phyloP scores from a whole-genome alignment of 2,888 invertebrate species.

The Agriopis leucophaearia region DNA sequence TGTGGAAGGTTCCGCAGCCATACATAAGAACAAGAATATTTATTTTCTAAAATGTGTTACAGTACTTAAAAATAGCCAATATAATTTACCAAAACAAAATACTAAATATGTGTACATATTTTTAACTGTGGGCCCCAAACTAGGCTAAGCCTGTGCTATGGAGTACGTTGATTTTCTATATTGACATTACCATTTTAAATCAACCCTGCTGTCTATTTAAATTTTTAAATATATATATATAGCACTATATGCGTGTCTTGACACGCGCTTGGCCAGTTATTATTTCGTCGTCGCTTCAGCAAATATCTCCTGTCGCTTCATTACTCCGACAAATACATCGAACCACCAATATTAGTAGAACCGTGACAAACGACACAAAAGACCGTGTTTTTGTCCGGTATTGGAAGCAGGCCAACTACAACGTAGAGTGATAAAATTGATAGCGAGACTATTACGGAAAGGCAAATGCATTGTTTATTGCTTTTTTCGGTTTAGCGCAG shows the following conservation, averaged over 20 bases:
- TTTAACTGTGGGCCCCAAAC: too few relatives aligned
- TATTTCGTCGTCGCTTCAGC: background rate
- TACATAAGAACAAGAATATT: too few relatives aligned
- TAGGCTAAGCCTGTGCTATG: too few relatives aligned
- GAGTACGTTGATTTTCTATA: too few relatives aligned
- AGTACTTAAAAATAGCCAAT: too few relatives aligned
- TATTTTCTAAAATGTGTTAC: too few relatives aligned
- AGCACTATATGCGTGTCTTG: background rate
- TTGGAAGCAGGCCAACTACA: slow-evolving; percentile 18
- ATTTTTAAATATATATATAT: too few relatives aligned
- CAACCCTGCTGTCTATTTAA: too few relatives aligned
- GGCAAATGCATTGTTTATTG: slow-evolving; percentile 7
- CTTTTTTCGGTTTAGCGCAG: slow-evolving; percentile 1
- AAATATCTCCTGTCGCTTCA: slow-evolving; percentile 12
- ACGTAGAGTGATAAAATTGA: slow-evolving; percentile 21
- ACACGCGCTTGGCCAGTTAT: background rate
- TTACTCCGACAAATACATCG: slow-evolving; percentile 15
- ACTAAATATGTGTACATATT: too few relatives aligned
- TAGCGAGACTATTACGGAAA: slow-evolving; percentile 21
- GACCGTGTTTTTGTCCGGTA: slow-evolving; percentile 2
- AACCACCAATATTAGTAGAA: slow-evolving; percentile 11
- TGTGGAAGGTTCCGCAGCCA: too few relatives aligned
- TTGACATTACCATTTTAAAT: too few relatives aligned
- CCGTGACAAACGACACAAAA: slow-evolving; percentile 27
- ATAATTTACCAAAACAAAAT: too few relatives aligned